These are phyloP conservation scores for Cossypha heuglini DNA, from an alignment of 2,797 vertebrate genomes.

Conservation along the genomic window DNA sequence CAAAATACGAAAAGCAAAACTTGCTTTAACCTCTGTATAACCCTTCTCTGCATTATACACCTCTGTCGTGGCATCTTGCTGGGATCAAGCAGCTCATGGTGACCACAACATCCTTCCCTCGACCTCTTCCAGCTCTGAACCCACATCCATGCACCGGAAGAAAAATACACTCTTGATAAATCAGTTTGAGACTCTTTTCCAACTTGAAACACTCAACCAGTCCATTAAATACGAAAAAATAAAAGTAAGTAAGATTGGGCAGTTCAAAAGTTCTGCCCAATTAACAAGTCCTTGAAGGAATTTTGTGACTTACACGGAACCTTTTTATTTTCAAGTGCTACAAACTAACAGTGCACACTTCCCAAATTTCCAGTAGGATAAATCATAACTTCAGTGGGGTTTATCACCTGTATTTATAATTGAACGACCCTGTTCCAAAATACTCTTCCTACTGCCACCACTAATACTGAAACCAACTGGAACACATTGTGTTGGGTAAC, in stretches of 20 bases:
- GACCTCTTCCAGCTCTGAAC: not conserved
- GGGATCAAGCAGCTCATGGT: not conserved
- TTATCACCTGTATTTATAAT: not conserved
- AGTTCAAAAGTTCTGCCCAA: not conserved
- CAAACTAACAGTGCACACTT: not conserved
- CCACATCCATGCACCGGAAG: fast-evolving
- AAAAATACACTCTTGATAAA: not conserved
- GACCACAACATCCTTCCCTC: not conserved
- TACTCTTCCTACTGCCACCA: not conserved
- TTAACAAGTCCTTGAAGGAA: not conserved
- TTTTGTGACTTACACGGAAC: fast-evolving
- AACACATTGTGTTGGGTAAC: fast-evolving
- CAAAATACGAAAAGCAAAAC: not conserved
- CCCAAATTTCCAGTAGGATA: not conserved
- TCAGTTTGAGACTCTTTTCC: not conserved
- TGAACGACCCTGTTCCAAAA: not conserved
- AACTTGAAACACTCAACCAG: not conserved
- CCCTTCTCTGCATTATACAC: not conserved
- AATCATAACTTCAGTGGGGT: not conserved
- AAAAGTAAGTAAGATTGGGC: fast-evolving
- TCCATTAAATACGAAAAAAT: not conserved
- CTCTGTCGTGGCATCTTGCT: not conserved
- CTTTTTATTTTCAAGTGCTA: not conserved
- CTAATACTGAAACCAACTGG: not conserved
- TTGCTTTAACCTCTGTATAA: not conserved